Evolutionary conservation across 2,888 invertebrate genomes (phyloP).

Genomic region (Eilema sororculum): DNA sequence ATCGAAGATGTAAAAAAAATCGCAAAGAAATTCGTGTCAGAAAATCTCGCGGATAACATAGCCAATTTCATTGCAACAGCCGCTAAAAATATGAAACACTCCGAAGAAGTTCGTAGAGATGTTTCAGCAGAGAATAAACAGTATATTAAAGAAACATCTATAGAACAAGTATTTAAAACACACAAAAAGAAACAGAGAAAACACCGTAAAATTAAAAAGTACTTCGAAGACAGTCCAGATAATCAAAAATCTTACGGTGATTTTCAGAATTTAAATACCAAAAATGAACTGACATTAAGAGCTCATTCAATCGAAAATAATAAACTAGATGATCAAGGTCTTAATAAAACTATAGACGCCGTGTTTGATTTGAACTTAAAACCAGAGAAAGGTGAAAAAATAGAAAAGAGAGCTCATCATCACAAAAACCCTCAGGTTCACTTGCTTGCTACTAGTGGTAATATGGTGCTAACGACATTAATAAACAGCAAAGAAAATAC

Average conservation of each 20-base stretch:
- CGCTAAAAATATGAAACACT: slow-evolving; percentile 20
- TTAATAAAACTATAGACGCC: not conserved
- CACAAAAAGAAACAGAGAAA: not conserved
- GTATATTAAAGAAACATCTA: not conserved
- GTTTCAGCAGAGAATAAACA: slow-evolving; percentile 30
- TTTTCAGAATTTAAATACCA: not conserved
- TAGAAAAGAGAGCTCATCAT: not conserved
- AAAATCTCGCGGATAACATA: slow-evolving; percentile 62
- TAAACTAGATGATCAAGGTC: not conserved
- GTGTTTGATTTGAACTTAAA: slow-evolving; percentile 1
- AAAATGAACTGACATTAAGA: not conserved
- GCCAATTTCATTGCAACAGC: slow-evolving; percentile 55
- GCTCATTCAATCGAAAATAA: not conserved
- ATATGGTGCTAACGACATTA: slow-evolving; percentile 40
- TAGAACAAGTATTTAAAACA: not conserved
- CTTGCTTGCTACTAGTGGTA: slow-evolving; percentile 52
- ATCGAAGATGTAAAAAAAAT: slow-evolving; percentile 69
- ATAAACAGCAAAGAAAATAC: not conserved
- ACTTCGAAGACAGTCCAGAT: not conserved
- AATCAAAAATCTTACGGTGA: not conserved
- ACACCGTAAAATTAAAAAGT: not conserved
- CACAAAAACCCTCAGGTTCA: not conserved
- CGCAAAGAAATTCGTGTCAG: slow-evolving; percentile 67
- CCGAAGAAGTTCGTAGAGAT: slow-evolving; percentile 44
- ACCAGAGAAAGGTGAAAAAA: not conserved